These are phyloP conservation scores for Flexamia atlantica DNA, from an alignment of 2,888 invertebrate species.

Conservation along the genomic window DNA sequence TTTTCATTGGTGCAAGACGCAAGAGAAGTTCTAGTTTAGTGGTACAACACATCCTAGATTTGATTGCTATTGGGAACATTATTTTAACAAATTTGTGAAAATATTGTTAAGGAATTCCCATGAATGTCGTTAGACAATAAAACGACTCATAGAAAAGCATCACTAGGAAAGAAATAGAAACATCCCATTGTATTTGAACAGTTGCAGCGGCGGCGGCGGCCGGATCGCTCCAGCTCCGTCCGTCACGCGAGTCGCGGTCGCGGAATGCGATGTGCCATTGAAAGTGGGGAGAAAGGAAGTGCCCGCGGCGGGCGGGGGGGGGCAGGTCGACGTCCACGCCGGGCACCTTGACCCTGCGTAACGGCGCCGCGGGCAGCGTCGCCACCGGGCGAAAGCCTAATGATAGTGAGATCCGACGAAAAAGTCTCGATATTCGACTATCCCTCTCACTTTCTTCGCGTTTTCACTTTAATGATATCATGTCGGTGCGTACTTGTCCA, in stretches of 20 bases:
- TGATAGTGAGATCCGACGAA: background rate
- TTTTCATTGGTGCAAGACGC: too few relatives aligned
- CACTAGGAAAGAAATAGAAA: too few relatives aligned
- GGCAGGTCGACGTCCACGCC: conserved; percentile 24
- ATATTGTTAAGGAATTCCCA: too few relatives aligned
- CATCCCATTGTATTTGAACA: too few relatives aligned
- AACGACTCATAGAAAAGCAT: too few relatives aligned
- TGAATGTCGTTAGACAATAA: too few relatives aligned
- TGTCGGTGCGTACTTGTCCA: background rate
- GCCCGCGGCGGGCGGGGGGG: background rate
- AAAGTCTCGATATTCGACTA: background rate
- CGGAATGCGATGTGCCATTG: background rate
- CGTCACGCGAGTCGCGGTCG: conserved; percentile 5
- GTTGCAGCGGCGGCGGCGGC: background rate
- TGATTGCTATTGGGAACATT: too few relatives aligned
- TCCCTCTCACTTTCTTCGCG: conserved; percentile 25
- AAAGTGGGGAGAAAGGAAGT: conserved; percentile 44
- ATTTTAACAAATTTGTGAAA: too few relatives aligned
- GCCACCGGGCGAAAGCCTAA: background rate
- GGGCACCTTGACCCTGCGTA: conserved; percentile 14
- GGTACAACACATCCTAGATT: too few relatives aligned
- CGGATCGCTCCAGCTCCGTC: background rate
- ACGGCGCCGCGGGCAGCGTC: background rate
- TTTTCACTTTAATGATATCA: conserved; percentile 7
- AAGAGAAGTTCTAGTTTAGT: too few relatives aligned